Conservation (phyloP, 1,140 invertebrate species). For the Choristoneura fumiferana region DNA sequence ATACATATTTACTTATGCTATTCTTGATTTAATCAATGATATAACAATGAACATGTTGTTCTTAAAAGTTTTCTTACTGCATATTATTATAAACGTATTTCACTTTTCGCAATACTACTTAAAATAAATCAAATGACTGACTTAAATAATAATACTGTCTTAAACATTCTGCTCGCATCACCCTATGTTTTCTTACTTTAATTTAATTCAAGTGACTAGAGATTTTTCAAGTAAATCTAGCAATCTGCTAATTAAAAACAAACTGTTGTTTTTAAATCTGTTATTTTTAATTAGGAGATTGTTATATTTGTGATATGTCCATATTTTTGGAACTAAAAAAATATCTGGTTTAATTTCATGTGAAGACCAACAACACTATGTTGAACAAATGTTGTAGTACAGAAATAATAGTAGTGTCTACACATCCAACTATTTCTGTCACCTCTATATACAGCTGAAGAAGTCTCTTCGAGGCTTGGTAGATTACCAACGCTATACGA, state of each 20-base stretch:
- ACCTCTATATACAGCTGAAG: not conserved
- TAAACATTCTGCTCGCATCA: not conserved
- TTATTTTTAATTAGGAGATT: no score
- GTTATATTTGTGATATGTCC: slow-evolving; percentile 14
- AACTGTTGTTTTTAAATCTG: no score
- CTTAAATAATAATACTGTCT: slow-evolving; percentile 4
- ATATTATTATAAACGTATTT: no score
- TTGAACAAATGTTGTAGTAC: not conserved
- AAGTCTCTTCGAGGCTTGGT: slow-evolving; percentile 14
- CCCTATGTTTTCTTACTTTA: not conserved
- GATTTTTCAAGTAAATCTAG: not conserved
- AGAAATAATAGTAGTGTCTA: no score
- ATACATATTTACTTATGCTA: no score
- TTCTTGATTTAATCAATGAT: slow-evolving; percentile 7
- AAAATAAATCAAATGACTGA: not conserved
- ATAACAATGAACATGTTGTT: no score
- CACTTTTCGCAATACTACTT: not conserved
- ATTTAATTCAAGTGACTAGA: slow-evolving; percentile 15
- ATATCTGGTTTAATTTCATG: not conserved
- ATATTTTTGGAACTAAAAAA: not conserved
- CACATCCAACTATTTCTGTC: not conserved
- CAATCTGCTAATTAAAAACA: not conserved
- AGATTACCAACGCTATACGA: not conserved
- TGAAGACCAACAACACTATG: not conserved
- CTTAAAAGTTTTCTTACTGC: no score